Percentiles rank a stretch among this genome's conserved stretches.
Evolutionary conservation across 2,113 vertebrate genomes (phyloP).

Genomic region (Microtus montanus): DNA sequence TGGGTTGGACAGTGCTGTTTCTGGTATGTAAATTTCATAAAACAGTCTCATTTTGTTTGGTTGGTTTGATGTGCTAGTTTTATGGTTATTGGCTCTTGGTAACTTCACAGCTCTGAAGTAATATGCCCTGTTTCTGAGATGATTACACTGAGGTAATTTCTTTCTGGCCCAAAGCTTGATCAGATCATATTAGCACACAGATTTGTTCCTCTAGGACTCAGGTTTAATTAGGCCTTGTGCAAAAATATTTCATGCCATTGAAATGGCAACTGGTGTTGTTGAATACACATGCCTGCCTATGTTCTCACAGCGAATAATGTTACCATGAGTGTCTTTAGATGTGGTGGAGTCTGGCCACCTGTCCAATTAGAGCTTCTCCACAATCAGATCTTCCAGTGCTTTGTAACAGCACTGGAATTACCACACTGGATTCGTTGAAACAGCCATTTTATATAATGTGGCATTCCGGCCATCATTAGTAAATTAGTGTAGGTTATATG

Average conservation of each 20-base stretch:
- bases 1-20: constrained; percentile 87
- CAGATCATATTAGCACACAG: background rate
- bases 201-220: constrained; percentile 30
- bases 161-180: constrained; percentile 49
- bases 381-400: constrained; percentile 5
- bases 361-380: constrained; percentile 31
- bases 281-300: background rate
- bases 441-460: constrained; percentile 32
- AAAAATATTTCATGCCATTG: constrained; percentile 49
- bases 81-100: background rate
- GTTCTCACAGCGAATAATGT: background rate
- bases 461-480: background rate
- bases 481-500: constrained; percentile 40
- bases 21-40: constrained; percentile 81
- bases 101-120: constrained; percentile 23
- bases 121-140: constrained; percentile 54
- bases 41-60: constrained; percentile 32
- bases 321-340: constrained; percentile 16
- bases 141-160: constrained; percentile 31
- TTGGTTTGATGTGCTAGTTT: background rate
- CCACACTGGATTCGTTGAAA: constrained; percentile 17
- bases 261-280: background rate
- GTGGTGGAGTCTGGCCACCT: background rate
- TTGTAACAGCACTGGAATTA: constrained; percentile 38
- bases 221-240: constrained; percentile 27